Evolutionary conservation across 2,888 invertebrate species (phyloP), one percentile per base, ranked within the genome.

Genomic region (Xanthia togata): DNA sequence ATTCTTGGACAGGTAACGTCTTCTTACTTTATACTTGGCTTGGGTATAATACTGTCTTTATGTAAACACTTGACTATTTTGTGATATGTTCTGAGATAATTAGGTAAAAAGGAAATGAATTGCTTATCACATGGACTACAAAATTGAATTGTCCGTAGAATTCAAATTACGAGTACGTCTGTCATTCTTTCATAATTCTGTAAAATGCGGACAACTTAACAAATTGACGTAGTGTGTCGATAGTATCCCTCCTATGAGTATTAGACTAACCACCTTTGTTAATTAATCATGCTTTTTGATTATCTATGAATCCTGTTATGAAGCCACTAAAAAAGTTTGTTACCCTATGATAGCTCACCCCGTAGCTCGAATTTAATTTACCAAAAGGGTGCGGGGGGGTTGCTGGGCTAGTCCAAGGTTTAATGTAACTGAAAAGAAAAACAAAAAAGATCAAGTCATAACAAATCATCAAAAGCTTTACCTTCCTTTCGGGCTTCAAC

Each of bases 1-100:
- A 79, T 65, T 74, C 80, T 60, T 82, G 81, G 78, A 75, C 89
- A 88, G 86, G 88, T 89, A 87, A 53, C 71, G 20, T 12, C 23
- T 53, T 65, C 44, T 55, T 67, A 67, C 47, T 67, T 64, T 53
- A 70, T 70, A 20, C 55, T 55, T 60, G 35, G 20, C 38, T 31
- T 67, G 17, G 44, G 47, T 62, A 38, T 38, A 50, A 55, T 53
- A 70, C 26, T 38, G 12, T 31, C 1, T 38, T 44, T 62, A 31
- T n/a, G 44, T 41, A n/a, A 65, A 55, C 41, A 35, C 23, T 57
- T 70, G 2, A 6, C 17, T 4, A 35, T 38, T 1, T 20, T 55
- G 17, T 63, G n/a, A 65, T 35, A 44, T 59, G 41, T 79, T 47
- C 31, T 38, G 6, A 57, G 35, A 6, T 23, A 12, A 41, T 55